phyloP scores from a whole-genome alignment of 2,797 vertebrate species.

The Aldrovandia affinis region DNA sequence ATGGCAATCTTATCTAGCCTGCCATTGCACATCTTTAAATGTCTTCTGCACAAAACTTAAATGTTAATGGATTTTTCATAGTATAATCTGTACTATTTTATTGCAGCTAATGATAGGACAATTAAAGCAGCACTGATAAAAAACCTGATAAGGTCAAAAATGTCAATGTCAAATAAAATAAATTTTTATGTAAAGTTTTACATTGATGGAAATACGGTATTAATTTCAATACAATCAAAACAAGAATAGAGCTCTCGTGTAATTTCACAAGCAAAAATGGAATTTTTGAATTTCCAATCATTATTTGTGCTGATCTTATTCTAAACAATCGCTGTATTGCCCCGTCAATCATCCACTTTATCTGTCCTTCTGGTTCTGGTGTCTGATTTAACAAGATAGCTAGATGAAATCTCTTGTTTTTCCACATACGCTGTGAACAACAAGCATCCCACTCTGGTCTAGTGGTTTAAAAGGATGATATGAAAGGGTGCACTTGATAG shows the following conservation, averaged over 20 bases:
- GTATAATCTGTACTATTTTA: background rate
- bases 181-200: background rate
- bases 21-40: background rate
- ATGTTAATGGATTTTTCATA: background rate
- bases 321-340: background rate
- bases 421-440: conserved; percentile 57
- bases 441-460: conserved; percentile 58
- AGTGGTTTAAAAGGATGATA: conserved; percentile 45
- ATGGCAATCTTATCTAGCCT: background rate
- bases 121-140: background rate
- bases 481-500: conserved; percentile 55
- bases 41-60: background rate
- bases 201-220: background rate
- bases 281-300: background rate
- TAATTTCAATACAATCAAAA: background rate
- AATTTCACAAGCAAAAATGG: background rate
- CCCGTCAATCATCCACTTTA: conserved; percentile 5
- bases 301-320: background rate
- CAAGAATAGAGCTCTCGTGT: background rate
- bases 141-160: background rate
- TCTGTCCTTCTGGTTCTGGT: conserved; percentile 41
- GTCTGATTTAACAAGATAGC: conserved; percentile 45
- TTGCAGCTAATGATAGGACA: background rate
- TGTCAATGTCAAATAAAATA: background rate
- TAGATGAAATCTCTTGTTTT: conserved; percentile 56